These are phyloP conservation scores for Lepus europaeus DNA, from an alignment of 2,113 vertebrate species.

Conservation along the genomic window DNA sequence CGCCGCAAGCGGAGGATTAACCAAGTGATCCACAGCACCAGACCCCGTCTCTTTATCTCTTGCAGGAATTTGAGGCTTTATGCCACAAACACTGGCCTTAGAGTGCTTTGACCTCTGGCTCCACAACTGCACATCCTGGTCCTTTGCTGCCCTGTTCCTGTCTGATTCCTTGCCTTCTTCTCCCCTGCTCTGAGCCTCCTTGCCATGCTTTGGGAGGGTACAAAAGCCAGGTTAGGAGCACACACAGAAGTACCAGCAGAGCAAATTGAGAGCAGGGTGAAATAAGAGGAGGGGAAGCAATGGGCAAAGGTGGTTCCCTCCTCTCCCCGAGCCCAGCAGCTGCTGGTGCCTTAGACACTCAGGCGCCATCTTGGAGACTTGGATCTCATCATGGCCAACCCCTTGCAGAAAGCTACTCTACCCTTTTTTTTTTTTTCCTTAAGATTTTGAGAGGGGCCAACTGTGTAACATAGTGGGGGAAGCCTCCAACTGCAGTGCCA, in stretches of 20 bases:
- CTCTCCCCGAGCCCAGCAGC: neutral
- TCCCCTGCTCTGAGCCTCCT: neutral
- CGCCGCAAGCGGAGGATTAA: no score
- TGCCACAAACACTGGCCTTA: neutral
- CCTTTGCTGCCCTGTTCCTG: neutral
- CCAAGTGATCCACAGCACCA: no score
- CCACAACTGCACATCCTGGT: neutral
- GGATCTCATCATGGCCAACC: neutral
- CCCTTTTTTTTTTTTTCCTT: neutral
- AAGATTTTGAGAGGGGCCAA: no score
- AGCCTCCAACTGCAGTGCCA: no score
- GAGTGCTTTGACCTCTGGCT: neutral
- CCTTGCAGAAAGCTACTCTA: neutral
- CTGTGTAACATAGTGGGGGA: no score
- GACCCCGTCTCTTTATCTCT: neutral
- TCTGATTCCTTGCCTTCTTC: neutral
- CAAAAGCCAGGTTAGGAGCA: neutral
- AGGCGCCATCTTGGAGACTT: neutral
- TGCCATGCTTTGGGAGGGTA: neutral
- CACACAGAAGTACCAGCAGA: neutral
- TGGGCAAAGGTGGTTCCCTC: fast-evolving
- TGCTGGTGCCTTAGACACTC: fast-evolving
- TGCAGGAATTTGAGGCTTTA: neutral
- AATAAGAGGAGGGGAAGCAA: neutral
- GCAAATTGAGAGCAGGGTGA: neutral